These are phyloP conservation scores for Cerastis leucographa DNA, from an alignment of 2,888 invertebrate species.

Conservation along the genomic window DNA sequence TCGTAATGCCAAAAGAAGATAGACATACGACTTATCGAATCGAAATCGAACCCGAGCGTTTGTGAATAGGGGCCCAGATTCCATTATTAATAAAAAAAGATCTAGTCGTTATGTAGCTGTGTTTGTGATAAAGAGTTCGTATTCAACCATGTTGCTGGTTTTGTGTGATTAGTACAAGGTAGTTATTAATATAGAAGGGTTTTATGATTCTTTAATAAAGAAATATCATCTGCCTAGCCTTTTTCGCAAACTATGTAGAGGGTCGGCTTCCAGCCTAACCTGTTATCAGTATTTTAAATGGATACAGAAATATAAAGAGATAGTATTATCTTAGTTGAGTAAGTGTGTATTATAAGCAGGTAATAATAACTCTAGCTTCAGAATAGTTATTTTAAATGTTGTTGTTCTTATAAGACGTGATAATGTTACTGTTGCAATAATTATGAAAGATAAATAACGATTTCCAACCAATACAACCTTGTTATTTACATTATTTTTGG, in stretches of 20 bases:
- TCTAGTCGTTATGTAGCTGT: slow-evolving; percentile 34
- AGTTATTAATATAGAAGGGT: neutral
- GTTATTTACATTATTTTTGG: neutral
- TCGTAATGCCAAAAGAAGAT: too few relatives aligned
- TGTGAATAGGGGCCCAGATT: too few relatives aligned
- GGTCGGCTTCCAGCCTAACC: too few relatives aligned
- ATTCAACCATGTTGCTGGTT: slow-evolving; percentile 10
- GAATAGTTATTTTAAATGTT: neutral
- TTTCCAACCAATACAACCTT: neutral
- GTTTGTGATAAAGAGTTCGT: slow-evolving; percentile 15
- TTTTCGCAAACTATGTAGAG: too few relatives aligned
- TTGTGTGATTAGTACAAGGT: slow-evolving; percentile 6
- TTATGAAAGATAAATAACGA: neutral
- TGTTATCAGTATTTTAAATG: too few relatives aligned
- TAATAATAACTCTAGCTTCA: neutral
- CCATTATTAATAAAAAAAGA: neutral
- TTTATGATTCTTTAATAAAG: neutral
- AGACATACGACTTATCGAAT: too few relatives aligned
- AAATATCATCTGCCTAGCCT: too few relatives aligned
- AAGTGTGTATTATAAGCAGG: neutral
- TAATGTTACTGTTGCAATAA: neutral
- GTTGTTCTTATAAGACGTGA: neutral
- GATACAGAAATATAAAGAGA: neutral
- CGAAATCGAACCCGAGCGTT: too few relatives aligned
- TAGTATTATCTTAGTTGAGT: too few relatives aligned